These are phyloP conservation scores for Peromyscus maniculatus DNA, from an alignment of 2,113 vertebrate species.

Conservation along the genomic window DNA sequence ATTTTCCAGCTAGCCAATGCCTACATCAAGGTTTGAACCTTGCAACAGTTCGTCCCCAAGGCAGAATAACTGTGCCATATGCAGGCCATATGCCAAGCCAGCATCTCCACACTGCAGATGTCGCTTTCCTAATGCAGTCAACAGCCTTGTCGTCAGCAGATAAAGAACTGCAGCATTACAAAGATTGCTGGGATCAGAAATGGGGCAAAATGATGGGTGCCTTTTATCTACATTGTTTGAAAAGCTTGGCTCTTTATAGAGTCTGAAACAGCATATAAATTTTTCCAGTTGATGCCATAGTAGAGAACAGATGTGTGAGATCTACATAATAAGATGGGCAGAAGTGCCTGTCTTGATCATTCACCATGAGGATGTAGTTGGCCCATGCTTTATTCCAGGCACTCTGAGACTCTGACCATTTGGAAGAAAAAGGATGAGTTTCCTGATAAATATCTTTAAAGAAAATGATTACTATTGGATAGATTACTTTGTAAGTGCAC, in stretches of 20 bases:
- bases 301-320: constrained; percentile 39
- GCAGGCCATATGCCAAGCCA: neutral
- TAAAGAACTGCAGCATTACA: constrained; percentile 59
- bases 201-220: constrained; percentile 55
- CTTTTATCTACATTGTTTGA: constrained; percentile 63
- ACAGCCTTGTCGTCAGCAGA: constrained; percentile 26
- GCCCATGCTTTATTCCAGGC: constrained; percentile 4
- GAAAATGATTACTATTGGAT: neutral
- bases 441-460: constrained; percentile 35
- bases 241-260: constrained; percentile 17
- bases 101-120: constrained; percentile 41
- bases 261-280: neutral
- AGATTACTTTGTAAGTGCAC: neutral
- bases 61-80: neutral
- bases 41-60: neutral
- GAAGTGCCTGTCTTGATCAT: neutral
- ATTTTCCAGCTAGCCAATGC: neutral
- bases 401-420: neutral
- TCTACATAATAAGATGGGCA: neutral
- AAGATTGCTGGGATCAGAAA: constrained; percentile 51
- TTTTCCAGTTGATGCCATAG: neutral
- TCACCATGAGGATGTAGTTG: neutral
- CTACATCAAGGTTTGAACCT: neutral
- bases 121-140: constrained; percentile 23
- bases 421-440: neutral